These are phyloP conservation scores for Antennarius maculatus DNA, from an alignment of 2,797 vertebrate species.

Conservation along the genomic window DNA sequence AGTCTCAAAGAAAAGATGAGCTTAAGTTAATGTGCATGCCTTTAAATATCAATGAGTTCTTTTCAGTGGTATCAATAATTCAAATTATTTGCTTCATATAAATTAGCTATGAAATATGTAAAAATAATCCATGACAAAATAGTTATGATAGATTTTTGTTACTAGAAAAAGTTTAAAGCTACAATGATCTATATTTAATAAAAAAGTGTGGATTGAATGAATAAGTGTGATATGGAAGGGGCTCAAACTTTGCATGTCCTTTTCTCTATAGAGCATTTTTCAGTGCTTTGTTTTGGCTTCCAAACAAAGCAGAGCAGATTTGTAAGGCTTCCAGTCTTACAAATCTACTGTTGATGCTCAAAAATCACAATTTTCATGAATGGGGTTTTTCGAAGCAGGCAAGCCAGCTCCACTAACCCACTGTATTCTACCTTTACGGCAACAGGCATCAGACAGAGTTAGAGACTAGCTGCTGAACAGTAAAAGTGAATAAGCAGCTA, in stretches of 20 bases:
- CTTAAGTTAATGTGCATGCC: neutral
- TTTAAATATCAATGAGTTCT: neutral
- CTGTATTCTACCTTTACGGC: neutral
- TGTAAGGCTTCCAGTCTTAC: too few relatives aligned
- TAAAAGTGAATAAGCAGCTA: neutral
- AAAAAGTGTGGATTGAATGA: neutral
- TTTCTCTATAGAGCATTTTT: neutral
- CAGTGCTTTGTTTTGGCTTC: conserved; percentile 1
- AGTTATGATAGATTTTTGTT: too few relatives aligned
- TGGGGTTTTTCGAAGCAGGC: neutral
- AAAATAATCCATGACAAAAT: neutral
- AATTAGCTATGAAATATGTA: neutral
- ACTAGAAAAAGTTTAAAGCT: too few relatives aligned
- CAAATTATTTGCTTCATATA: neutral
- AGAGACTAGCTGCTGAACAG: neutral
- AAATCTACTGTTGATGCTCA: neutral
- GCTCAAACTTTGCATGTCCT: neutral
- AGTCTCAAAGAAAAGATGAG: neutral
- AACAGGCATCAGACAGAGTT: neutral
- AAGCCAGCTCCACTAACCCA: neutral
- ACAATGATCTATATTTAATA: neutral
- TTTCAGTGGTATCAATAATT: neutral
- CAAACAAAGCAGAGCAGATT: too few relatives aligned
- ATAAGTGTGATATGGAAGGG: neutral
- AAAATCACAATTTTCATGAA: neutral